Percentiles rank a stretch among this genome's conserved stretches.
phyloP scores from a whole-genome alignment of 2,888 invertebrate species.

The Mythimna albipuncta region DNA sequence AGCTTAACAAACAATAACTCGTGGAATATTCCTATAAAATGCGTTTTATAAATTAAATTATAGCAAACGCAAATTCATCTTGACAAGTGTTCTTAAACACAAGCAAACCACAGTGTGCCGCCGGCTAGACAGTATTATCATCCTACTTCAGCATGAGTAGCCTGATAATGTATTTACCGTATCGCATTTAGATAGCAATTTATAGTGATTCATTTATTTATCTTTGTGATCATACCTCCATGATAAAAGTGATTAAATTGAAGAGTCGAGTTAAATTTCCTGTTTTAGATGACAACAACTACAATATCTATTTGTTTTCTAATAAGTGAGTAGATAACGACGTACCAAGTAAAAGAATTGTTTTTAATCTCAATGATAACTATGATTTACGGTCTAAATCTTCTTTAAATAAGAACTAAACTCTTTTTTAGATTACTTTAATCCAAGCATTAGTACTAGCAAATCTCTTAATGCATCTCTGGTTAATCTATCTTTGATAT shows the following conservation, averaged over 20 bases:
- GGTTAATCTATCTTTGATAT: conserved; percentile 8
- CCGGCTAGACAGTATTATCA: conserved; percentile 65
- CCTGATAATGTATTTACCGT: conserved; percentile 70
- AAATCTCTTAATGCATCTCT: conserved; percentile 1
- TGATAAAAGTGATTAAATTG: conserved; percentile 39
- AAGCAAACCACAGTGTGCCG: conserved; percentile 59
- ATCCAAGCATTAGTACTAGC: neutral
- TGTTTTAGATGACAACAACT: conserved; percentile 14
- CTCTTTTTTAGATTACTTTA: conserved; percentile 1
- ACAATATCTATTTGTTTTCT: neutral
- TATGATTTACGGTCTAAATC: neutral
- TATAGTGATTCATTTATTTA: conserved; percentile 57
- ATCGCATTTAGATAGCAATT: conserved; percentile 70
- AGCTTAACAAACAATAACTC: conserved; percentile 19
- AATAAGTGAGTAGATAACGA: neutral
- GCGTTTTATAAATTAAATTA: conserved; percentile 1
- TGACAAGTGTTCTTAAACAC: conserved; percentile 30
- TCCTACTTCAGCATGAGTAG: conserved; percentile 72
- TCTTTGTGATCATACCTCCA: conserved; percentile 38
- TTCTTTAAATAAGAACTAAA: conserved; percentile 11
- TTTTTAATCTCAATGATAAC: neutral
- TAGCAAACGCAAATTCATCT: neutral
- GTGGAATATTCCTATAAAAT: conserved; percentile 32
- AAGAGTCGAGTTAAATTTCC: conserved; percentile 2
- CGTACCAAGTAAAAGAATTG: neutral